phyloP scores from a whole-genome alignment of 1,140 invertebrate genomes.

The Drosophila persimilis region DNA sequence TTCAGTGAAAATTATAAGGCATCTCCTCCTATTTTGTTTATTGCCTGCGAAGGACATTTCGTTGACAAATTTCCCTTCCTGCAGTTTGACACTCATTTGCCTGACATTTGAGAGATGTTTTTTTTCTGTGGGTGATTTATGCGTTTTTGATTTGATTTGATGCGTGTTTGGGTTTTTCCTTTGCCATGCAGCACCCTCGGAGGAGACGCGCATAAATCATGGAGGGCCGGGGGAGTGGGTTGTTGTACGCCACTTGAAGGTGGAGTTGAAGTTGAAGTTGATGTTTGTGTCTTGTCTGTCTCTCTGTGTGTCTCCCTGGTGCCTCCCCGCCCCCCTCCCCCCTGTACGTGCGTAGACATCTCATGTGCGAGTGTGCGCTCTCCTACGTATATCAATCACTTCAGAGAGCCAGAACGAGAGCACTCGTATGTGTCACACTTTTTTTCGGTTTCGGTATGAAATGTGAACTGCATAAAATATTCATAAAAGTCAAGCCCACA shows the following conservation, averaged over 20 bases:
- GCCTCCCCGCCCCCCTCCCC: constrained; percentile 1
- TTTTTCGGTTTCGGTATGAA: constrained; percentile 22
- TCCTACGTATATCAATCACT: constrained; percentile 62
- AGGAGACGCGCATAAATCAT: constrained; percentile 64
- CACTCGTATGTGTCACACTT: constrained; percentile 55
- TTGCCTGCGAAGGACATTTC: background rate
- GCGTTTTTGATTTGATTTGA: constrained; percentile 61
- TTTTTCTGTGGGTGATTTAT: constrained; percentile 50
- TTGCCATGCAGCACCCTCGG: constrained; percentile 16
- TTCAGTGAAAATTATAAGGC: too few relatives aligned
- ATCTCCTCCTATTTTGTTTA: too few relatives aligned
- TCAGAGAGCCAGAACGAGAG: background rate
- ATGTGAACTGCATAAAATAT: constrained; percentile 62
- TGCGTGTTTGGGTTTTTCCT: constrained; percentile 13
- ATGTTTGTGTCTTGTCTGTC: constrained; percentile 7
- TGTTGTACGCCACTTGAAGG: constrained; percentile 6
- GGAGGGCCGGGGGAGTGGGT: constrained; percentile 18
- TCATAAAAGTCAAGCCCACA: constrained; percentile 20
- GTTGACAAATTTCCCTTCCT: background rate
- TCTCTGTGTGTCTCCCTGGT: constrained; percentile 9
- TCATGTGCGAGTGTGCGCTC: background rate
- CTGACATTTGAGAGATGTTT: constrained; percentile 37
- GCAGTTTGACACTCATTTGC: constrained; percentile 41
- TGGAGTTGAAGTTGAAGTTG: constrained; percentile 20
- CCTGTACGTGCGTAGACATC: constrained; percentile 55